Conservation (phyloP, 2,113 vertebrate genomes). For the Hiodon alosoides region DNA sequence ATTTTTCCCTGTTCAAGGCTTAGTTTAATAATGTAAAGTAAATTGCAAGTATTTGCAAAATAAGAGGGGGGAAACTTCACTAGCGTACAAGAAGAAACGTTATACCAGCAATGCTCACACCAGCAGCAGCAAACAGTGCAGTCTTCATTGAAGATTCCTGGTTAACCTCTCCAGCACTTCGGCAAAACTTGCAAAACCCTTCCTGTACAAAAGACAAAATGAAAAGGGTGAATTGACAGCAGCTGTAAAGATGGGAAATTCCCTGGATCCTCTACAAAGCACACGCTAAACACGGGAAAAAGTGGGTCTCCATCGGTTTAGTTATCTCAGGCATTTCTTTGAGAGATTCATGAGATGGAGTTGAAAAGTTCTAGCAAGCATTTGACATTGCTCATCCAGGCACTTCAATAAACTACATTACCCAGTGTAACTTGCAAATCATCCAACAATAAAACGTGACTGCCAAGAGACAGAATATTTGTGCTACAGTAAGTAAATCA, state of each 20-base stretch:
- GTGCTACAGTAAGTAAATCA: too few relatives aligned
- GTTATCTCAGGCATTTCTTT: too few relatives aligned
- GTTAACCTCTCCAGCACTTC: slow-evolving; percentile 40
- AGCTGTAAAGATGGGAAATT: not conserved
- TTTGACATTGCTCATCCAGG: too few relatives aligned
- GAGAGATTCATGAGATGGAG: too few relatives aligned
- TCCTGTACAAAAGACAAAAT: slow-evolving; percentile 58
- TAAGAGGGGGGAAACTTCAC: slow-evolving; percentile 7
- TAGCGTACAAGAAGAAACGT: slow-evolving; percentile 85
- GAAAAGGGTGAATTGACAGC: not conserved
- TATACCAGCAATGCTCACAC: slow-evolving; percentile 81
- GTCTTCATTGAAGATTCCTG: slow-evolving; percentile 74
- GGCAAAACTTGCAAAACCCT: slow-evolving; percentile 76
- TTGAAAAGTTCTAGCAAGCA: too few relatives aligned
- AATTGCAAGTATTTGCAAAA: not conserved
- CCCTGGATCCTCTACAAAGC: not conserved
- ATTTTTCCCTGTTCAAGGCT: not conserved
- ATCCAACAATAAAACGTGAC: too few relatives aligned
- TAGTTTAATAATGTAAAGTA: not conserved
- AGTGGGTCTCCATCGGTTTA: too few relatives aligned
- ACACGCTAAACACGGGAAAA: too few relatives aligned
- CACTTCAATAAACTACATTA: too few relatives aligned
- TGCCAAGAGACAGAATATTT: too few relatives aligned
- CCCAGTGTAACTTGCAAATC: too few relatives aligned
- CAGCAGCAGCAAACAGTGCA: slow-evolving; percentile 75